These are phyloP conservation scores for Lichenostomus cassidix DNA, from an alignment of 2,113 vertebrate genomes.

Conservation along the genomic window DNA sequence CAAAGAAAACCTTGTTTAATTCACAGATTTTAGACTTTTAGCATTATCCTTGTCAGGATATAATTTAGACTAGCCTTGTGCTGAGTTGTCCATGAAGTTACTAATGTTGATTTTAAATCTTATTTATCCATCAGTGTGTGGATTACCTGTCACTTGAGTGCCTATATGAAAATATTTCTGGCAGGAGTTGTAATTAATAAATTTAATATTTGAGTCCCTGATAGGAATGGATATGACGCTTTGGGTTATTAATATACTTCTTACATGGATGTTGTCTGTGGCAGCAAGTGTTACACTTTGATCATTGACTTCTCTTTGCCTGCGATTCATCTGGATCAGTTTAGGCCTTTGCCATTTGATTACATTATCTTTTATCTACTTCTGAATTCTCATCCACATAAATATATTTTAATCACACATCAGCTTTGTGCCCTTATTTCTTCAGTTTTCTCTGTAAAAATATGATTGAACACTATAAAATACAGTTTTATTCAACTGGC, in stretches of 20 bases:
- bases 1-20: not conserved
- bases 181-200: not conserved
- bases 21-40: not conserved
- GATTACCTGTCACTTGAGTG: not conserved
- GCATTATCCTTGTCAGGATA: not conserved
- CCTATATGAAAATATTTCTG: not conserved
- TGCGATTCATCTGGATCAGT: not conserved
- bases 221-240: not conserved
- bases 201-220: not conserved
- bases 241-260: not conserved
- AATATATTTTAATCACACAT: not conserved
- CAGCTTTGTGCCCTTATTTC: not conserved
- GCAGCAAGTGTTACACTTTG: not conserved
- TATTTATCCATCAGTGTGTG: not conserved
- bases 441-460: not conserved
- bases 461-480: not conserved
- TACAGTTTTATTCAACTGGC: not conserved
- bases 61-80: not conserved
- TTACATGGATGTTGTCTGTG: not conserved
- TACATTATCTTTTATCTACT: not conserved
- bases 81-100: not conserved
- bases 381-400: not conserved
- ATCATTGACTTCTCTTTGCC: conserved; percentile 1
- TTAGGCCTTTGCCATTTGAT: not conserved
- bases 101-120: not conserved